phyloP scores from a whole-genome alignment of 2,113 vertebrate genomes.

The Aphyosemion australe region DNA sequence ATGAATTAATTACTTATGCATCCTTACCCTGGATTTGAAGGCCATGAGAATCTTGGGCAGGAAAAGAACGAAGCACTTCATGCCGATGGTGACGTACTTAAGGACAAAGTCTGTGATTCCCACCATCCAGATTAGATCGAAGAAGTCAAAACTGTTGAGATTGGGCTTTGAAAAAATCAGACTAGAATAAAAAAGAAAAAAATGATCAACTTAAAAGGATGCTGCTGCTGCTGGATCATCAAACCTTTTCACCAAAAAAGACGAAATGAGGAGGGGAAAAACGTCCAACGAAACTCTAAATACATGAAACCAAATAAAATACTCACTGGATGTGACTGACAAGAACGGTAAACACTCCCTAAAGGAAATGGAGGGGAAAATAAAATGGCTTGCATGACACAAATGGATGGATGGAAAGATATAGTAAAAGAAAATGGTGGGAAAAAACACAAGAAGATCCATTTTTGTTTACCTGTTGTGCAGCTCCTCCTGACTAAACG shows the following conservation, averaged over 20 bases:
- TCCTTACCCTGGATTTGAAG: constrained; percentile 93
- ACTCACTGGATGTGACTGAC: no score
- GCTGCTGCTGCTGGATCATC: neutral
- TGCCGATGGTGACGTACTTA: constrained; percentile 91
- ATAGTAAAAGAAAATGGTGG: constrained; percentile 5
- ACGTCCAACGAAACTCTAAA: constrained; percentile 2
- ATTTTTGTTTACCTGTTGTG: constrained; percentile 85
- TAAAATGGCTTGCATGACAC: no score
- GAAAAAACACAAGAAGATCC: constrained; percentile 9
- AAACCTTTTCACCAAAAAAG: neutral
- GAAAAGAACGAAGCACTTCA: constrained; percentile 92
- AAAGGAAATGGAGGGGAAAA: no score
- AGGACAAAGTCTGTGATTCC: constrained; percentile 95
- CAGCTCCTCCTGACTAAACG: constrained; percentile 91
- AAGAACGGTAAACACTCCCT: no score
- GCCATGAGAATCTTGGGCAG: constrained; percentile 92
- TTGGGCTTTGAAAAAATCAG: constrained; percentile 94
- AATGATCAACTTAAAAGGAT: neutral
- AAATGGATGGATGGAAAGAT: constrained; percentile 29
- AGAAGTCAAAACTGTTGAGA: constrained; percentile 91
- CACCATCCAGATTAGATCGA: constrained; percentile 94
- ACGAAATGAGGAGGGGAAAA: constrained; percentile 13
- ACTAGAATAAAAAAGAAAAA: constrained; percentile 75
- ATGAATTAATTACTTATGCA: no score
- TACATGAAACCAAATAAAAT: constrained; percentile 69